These are phyloP conservation scores for Buathra laborator DNA, from an alignment of 2,888 invertebrate species.

Conservation along the genomic window DNA sequence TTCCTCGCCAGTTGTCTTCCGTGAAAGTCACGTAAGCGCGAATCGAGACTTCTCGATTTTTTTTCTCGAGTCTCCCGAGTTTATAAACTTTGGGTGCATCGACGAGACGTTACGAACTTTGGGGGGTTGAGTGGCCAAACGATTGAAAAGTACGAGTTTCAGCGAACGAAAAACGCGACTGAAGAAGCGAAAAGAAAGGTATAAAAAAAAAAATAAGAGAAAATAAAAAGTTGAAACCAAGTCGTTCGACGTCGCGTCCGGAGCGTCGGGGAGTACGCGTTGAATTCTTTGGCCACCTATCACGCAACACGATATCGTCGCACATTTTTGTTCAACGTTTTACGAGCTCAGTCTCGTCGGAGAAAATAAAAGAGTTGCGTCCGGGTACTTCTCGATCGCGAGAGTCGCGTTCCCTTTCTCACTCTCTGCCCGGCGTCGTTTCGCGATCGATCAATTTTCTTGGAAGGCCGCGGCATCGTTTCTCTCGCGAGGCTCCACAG, in stretches of 20 bases:
- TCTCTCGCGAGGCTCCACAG: not conserved
- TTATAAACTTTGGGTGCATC: constrained; percentile 39
- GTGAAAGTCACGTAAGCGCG: not conserved
- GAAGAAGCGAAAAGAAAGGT: not conserved
- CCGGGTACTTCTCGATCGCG: constrained; percentile 49
- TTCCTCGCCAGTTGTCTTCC: not conserved
- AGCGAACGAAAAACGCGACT: constrained; percentile 29
- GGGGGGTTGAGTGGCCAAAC: constrained; percentile 8
- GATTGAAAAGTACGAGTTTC: constrained; percentile 49
- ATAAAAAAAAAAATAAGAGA: not conserved
- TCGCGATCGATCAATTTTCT: constrained; percentile 68
- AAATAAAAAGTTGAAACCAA: constrained; percentile 30
- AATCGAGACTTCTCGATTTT: not conserved
- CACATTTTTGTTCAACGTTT: constrained; percentile 73
- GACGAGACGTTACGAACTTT: constrained; percentile 44
- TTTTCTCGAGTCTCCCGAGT: not conserved
- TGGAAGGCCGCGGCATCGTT: constrained; percentile 45
- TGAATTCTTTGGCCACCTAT: constrained; percentile 72
- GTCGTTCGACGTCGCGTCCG: constrained; percentile 24
- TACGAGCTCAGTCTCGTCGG: constrained; percentile 58
- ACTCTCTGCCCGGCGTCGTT: constrained; percentile 42
- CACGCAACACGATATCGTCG: constrained; percentile 73
- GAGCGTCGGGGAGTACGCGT: constrained; percentile 24
- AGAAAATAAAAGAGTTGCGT: constrained; percentile 35
- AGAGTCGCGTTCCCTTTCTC: constrained; percentile 28